Evolutionary conservation across 2,797 vertebrate genomes (phyloP), one percentile per base, ranked within the genome.

Genomic region (Lithobates pipiens): DNA sequence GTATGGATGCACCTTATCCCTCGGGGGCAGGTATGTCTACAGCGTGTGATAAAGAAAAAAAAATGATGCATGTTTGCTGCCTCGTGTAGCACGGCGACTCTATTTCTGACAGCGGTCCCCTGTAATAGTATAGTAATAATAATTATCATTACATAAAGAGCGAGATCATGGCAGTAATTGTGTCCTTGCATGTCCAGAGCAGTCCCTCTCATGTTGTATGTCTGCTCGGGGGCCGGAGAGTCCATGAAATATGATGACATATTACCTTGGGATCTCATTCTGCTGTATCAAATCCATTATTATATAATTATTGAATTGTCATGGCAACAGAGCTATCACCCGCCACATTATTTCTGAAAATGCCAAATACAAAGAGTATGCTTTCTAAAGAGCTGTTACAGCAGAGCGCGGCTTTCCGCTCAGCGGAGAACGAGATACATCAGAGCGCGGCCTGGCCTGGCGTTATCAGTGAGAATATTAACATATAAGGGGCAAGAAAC

Each of bases 281-380:
- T 42, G 67, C 46, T 82, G 79, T 82, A 78, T 83, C 85, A 86
- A 83, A 86, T 83, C 76, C 85, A 77, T 78, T 86, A 77, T 86
- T 86, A 78, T 68, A 78, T 78, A 73, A 83, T 86, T 86, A 86
- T 86, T 79, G 85, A 63, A 79, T 86, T n/a, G 44, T 75, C 85
- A 86, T 86, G 80, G 85, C 69, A 79, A 86, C 85, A 63, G 57
- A 78, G 57, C 85, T 68, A 86, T 86, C 85, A 75, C 82, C 82
- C 54, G 79, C 50, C 74, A 82, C 79, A 77, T 65, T 86, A 77
- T 18, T 74, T 76, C 63, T 32, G 83, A 85, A 75, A 80, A 76
- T 34, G 75, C 36, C 68, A 71, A 29, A 57, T 73, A 82, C 85
- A 86, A 77, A 82, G 67, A 27, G 23, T 8, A 4, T 16, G 5